phyloP scores from a whole-genome alignment of 2,113 vertebrate genomes.

The Zonotrichia leucophrys region DNA sequence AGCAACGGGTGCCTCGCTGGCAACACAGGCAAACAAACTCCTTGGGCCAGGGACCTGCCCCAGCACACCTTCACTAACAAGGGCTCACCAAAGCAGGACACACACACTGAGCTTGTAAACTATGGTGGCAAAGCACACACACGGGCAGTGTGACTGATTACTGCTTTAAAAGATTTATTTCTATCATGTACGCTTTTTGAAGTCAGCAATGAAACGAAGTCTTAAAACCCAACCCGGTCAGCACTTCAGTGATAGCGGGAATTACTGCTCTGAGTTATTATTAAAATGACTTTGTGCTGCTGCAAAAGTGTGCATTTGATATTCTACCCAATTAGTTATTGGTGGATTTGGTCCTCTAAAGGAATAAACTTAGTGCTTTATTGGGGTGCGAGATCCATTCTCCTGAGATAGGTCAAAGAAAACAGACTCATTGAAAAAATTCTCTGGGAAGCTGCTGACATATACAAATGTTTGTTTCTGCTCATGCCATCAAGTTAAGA shows the following conservation, averaged over 20 bases:
- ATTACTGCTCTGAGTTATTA: not conserved
- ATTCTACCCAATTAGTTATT: not conserved
- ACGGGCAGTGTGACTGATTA: accelerated
- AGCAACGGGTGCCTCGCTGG: not conserved
- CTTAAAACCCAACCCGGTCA: not conserved
- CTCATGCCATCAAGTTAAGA: not conserved
- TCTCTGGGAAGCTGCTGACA: not conserved
- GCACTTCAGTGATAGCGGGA: accelerated
- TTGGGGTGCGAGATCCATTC: not conserved
- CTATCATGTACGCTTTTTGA: not conserved
- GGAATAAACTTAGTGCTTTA: not conserved
- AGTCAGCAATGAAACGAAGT: not conserved
- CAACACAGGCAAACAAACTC: not conserved
- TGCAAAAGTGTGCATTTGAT: not conserved
- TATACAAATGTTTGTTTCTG: not conserved
- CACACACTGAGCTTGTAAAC: not conserved
- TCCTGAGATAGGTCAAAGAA: not conserved
- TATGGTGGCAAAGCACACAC: not conserved
- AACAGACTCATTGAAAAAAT: not conserved
- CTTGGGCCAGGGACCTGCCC: not conserved
- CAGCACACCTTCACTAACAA: not conserved
- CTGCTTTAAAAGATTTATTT: not conserved
- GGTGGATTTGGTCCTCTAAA: not conserved
- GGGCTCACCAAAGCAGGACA: not conserved
- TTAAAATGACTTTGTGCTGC: not conserved